Evolutionary conservation across 2,888 invertebrate genomes (phyloP).

Genomic region (Sicus ferrugineus): DNA sequence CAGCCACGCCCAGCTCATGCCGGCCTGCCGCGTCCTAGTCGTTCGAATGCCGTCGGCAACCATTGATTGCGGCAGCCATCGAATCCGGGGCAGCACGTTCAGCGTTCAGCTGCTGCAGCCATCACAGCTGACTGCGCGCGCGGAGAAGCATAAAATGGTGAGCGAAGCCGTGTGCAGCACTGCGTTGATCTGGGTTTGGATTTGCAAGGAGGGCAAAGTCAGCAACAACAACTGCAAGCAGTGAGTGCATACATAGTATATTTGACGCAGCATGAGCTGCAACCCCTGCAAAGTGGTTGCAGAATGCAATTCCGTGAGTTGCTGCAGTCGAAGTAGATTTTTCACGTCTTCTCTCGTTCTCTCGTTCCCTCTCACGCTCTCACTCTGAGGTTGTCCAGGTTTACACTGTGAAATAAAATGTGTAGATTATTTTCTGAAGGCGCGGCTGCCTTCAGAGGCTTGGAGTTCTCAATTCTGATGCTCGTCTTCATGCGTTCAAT

Average conservation of each 20-base stretch:
- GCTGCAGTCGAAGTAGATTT: no score
- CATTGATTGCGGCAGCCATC: constrained; percentile 25
- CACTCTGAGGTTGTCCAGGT: no score
- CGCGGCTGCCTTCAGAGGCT: no score
- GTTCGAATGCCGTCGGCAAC: constrained; percentile 50
- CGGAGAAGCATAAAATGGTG: neutral
- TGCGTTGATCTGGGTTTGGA: neutral
- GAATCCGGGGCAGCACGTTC: constrained; percentile 7
- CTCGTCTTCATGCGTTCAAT: no score
- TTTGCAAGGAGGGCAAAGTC: neutral
- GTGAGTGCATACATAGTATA: neutral
- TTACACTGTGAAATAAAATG: no score
- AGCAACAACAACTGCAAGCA: neutral
- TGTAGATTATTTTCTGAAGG: no score
- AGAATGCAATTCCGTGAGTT: no score
- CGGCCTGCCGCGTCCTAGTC: constrained; percentile 18
- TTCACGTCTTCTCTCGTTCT: no score
- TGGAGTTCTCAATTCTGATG: no score
- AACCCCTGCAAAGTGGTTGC: neutral
- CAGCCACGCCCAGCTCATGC: constrained; percentile 40
- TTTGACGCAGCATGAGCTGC: no score
- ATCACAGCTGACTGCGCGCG: no score
- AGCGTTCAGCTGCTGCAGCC: neutral
- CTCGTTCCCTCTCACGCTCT: no score
- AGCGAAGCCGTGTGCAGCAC: neutral